phyloP scores from a whole-genome alignment of 2,797 vertebrate genomes.

The Siniperca obscura region DNA sequence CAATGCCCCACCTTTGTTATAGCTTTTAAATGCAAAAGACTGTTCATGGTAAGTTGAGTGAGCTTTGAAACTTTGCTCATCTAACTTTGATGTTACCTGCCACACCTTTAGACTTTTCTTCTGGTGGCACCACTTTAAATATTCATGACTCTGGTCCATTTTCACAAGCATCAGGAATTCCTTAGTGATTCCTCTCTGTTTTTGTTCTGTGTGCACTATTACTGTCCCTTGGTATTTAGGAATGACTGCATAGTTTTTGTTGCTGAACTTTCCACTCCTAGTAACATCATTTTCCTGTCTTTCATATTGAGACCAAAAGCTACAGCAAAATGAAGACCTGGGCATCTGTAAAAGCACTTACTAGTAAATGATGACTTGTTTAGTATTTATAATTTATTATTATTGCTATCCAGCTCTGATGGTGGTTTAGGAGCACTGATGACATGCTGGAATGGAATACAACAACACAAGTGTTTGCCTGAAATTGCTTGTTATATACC shows the following conservation, averaged over 20 bases:
- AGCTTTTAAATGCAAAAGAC: conserved; percentile 26
- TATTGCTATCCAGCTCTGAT: conserved; percentile 27
- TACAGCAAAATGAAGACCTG: conserved; percentile 11
- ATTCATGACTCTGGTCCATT: conserved; percentile 68
- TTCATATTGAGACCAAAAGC: conserved; percentile 22
- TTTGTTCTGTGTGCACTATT: conserved; percentile 50
- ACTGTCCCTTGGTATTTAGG: conserved; percentile 57
- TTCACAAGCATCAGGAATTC: conserved; percentile 59
- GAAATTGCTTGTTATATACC: neutral
- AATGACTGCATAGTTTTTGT: conserved; percentile 48
- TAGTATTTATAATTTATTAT: conserved; percentile 18
- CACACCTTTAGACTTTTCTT: conserved; percentile 70
- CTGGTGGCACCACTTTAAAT: conserved; percentile 62
- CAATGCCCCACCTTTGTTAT: neutral
- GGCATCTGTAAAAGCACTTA: conserved; percentile 14
- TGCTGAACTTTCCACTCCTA: conserved; percentile 36
- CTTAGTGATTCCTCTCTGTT: conserved; percentile 41
- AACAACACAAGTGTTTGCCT: neutral
- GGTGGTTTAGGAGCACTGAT: conserved; percentile 2
- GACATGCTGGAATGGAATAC: neutral
- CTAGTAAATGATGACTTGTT: conserved; percentile 9
- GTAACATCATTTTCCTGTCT: conserved; percentile 13
- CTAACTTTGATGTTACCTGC: conserved; percentile 65
- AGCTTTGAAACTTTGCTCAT: conserved; percentile 51
- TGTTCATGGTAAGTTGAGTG: conserved; percentile 6